Conservation (phyloP, 1,140 invertebrate genomes). For the Drepana arcuata region DNA sequence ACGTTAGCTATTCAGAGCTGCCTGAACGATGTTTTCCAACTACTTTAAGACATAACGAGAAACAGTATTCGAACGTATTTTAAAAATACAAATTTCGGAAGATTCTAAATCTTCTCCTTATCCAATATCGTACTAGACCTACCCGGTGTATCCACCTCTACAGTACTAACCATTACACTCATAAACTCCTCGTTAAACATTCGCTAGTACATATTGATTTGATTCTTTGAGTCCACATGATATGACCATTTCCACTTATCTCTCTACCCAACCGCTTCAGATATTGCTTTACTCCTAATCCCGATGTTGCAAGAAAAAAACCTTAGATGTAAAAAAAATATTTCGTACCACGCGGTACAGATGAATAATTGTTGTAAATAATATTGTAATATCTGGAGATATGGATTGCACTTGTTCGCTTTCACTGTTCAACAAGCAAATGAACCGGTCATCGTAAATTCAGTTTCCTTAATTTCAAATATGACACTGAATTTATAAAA, state of each 20-base stretch:
- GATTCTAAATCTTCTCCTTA: constrained; percentile 63
- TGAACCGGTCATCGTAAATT: constrained; percentile 3
- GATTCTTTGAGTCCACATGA: constrained; percentile 58
- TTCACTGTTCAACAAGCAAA: constrained; percentile 5
- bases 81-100: constrained; percentile 58
- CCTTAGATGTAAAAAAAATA: constrained; percentile 1
- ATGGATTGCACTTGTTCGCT: constrained; percentile 37
- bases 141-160: constrained; percentile 44
- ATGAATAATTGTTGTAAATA: constrained; percentile 8
- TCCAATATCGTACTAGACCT: constrained; percentile 41
- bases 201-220: constrained; percentile 48
- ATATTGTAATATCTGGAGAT: constrained; percentile 5
- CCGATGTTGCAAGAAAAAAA: constrained; percentile 22
- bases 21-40: constrained; percentile 13
- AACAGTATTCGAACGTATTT: constrained; percentile 59
- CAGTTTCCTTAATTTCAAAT: constrained; percentile 24
- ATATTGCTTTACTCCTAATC: constrained; percentile 49
- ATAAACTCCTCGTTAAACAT: constrained; percentile 40
- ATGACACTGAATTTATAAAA: constrained; percentile 47
- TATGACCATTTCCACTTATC: constrained; percentile 58
- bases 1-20: constrained; percentile 9
- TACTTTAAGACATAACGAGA: constrained; percentile 11
- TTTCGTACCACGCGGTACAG: constrained; percentile 7
- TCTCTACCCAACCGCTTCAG: constrained; percentile 39
- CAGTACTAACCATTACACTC: constrained; percentile 50